Percentiles rank a stretch among this genome's conserved stretches.
These are phyloP conservation scores for Atta colombica DNA, from an alignment of 1,140 invertebrate genomes.

Conservation along the genomic window DNA sequence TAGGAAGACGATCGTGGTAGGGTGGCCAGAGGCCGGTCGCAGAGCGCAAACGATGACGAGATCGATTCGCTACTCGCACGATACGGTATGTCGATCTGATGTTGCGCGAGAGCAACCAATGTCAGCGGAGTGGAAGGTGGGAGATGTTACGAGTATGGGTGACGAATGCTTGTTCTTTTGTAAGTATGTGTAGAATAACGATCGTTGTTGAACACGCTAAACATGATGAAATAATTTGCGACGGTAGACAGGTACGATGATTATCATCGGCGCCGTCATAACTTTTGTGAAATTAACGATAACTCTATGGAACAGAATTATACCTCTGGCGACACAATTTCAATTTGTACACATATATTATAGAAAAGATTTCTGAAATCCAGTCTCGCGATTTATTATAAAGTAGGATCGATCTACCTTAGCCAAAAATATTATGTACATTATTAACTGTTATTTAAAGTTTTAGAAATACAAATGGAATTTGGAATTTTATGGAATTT, in stretches of 20 bases:
- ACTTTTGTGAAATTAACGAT: background rate
- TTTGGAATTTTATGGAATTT: too few species aligned
- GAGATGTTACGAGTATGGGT: background rate
- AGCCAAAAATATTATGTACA: too few species aligned
- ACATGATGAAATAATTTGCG: slow-evolving; percentile 5
- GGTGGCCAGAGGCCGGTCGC: slow-evolving; percentile 62
- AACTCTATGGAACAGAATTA: background rate
- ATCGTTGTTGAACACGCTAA: background rate
- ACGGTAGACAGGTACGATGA: background rate
- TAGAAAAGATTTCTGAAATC: too few species aligned
- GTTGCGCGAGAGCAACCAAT: slow-evolving; percentile 27
- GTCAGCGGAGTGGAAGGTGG: slow-evolving; percentile 6
- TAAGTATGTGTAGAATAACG: background rate
- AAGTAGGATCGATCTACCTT: too few species aligned
- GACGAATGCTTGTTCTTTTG: background rate
- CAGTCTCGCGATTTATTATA: too few species aligned
- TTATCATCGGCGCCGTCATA: background rate
- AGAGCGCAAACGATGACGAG: slow-evolving; percentile 7
- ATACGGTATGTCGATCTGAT: slow-evolving; percentile 11
- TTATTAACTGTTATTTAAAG: too few species aligned
- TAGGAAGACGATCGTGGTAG: slow-evolving; percentile 59
- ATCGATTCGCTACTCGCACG: slow-evolving; percentile 47
- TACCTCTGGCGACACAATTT: background rate
- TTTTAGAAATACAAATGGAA: too few species aligned
- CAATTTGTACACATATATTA: too few species aligned